Evolutionary conservation across 2,888 invertebrate genomes (phyloP).

Genomic region (Orchesella flavescens): DNA sequence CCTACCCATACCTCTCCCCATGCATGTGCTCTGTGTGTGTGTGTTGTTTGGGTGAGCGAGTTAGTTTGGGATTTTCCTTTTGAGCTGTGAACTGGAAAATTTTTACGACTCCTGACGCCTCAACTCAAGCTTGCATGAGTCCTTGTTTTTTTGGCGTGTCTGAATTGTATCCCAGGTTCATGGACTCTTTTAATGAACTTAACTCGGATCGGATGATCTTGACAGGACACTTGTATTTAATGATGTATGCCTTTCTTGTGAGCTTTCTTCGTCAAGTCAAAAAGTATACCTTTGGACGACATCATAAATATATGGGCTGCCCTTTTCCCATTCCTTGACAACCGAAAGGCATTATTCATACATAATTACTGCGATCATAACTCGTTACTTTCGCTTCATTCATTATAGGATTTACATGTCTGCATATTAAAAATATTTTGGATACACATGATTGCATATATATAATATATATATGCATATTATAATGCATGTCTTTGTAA

Average conservation of each 20-base stretch:
- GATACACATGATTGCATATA: no score
- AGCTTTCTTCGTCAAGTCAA: neutral
- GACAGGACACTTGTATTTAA: constrained; percentile 41
- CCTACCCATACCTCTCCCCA: no score
- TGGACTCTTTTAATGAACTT: constrained; percentile 60
- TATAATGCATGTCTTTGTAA: no score
- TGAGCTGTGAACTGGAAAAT: constrained; percentile 64
- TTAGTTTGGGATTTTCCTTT: constrained; percentile 57
- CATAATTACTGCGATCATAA: no score
- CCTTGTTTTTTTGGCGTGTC: constrained; percentile 62
- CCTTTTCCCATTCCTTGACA: no score
- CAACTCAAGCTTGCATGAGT: constrained; percentile 59
- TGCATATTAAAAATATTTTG: no score
- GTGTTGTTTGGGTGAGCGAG: constrained; percentile 1
- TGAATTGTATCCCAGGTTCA: constrained; percentile 53
- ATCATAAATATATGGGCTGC: no score
- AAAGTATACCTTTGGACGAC: no score
- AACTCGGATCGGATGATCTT: constrained; percentile 48
- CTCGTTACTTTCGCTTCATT: no score
- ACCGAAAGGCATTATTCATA: no score
- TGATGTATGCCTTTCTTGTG: constrained; percentile 19
- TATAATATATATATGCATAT: no score
- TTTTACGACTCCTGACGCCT: constrained; percentile 61
- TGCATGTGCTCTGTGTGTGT: constrained; percentile 3
- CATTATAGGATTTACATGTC: no score